Evolutionary conservation across 1,140 invertebrate genomes (phyloP).

Genomic region (Rhysida immarginata): DNA sequence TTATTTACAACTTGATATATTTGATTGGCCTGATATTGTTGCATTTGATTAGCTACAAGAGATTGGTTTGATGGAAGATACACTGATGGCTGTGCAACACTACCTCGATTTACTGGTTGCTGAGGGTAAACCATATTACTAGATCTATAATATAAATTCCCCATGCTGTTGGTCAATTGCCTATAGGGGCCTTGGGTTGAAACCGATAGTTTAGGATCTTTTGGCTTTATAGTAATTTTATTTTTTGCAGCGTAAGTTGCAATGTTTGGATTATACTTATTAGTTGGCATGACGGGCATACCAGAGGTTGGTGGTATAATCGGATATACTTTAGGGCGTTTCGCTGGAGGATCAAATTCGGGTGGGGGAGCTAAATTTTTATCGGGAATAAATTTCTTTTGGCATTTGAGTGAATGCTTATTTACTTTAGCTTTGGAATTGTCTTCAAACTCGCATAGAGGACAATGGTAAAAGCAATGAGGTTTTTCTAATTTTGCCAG

Average conservation of each 20-base stretch:
- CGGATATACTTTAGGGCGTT: conserved; percentile 44
- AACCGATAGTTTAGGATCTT: conserved; percentile 1
- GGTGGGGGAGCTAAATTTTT: conserved; percentile 62
- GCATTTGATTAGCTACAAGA: neutral
- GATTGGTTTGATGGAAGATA: conserved; percentile 9
- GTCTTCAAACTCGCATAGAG: conserved; percentile 86
- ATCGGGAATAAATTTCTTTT: conserved; percentile 77
- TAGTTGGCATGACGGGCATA: neutral
- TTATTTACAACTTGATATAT: conserved; percentile 34
- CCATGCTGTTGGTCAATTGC: neutral
- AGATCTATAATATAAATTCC: neutral
- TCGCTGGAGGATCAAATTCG: conserved; percentile 83
- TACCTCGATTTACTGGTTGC: neutral
- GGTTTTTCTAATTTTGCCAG: conserved; percentile 65
- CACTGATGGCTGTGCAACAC: neutral
- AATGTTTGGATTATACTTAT: conserved; percentile 35
- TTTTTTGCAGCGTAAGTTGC: neutral
- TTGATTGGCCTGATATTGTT: neutral
- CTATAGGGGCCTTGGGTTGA: neutral
- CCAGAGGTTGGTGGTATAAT: neutral
- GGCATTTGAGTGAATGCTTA: conserved; percentile 71
- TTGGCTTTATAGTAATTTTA: conserved; percentile 2
- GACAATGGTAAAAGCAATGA: conserved; percentile 75
- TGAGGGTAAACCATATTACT: neutral
- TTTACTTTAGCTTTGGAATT: conserved; percentile 85